Conservation (phyloP, 2,888 invertebrate species). For the Rotaria magnacalcarata region DNA sequence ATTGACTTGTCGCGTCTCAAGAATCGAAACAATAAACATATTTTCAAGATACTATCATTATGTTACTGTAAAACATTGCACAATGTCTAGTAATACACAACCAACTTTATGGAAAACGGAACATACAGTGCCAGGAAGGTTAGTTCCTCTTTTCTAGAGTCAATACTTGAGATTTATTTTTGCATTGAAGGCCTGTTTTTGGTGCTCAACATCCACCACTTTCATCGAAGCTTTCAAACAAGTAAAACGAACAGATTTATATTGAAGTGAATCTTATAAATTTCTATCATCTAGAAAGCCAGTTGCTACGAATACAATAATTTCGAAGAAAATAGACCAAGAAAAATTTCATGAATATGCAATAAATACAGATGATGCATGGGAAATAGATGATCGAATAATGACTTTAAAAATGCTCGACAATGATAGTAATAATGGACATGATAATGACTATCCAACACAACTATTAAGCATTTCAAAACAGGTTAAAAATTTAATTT, state of each 20-base stretch:
- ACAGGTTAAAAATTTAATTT: neutral
- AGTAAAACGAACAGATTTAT: neutral
- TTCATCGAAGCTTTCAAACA: neutral
- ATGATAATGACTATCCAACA: neutral
- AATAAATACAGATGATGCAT: conserved; percentile 24
- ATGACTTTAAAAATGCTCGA: neutral
- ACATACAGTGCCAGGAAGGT: conserved; percentile 1
- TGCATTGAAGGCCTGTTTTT: neutral
- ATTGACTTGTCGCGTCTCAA: too few relatives aligned
- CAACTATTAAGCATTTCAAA: neutral
- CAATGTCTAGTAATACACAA: conserved; percentile 22
- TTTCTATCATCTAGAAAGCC: neutral
- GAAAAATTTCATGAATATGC: conserved; percentile 18
- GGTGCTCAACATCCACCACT: conserved; percentile 27
- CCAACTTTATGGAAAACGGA: conserved; percentile 11
- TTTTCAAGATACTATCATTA: neutral
- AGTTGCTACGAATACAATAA: neutral
- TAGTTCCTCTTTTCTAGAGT: neutral
- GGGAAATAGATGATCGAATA: neutral
- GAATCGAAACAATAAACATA: neutral
- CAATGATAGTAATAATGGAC: neutral
- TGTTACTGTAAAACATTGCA: neutral
- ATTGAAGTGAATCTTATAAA: too few relatives aligned
- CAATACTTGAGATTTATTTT: neutral
- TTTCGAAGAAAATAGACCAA: neutral